Percentiles rank a stretch among this genome's conserved stretches.
phyloP scores from a whole-genome alignment of 2,888 invertebrate genomes.

The Nasonovia ribisnigri region DNA sequence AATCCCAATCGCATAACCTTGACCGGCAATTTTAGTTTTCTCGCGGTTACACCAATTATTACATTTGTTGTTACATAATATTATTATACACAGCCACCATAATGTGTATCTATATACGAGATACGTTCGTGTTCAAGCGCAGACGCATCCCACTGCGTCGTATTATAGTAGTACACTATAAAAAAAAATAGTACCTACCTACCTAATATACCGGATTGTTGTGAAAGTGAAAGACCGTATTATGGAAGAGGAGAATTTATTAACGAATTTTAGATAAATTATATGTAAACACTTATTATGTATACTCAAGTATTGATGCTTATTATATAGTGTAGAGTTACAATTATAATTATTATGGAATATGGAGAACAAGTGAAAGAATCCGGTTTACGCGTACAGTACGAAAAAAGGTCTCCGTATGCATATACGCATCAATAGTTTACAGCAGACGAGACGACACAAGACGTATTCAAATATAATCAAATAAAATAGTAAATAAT shows the following conservation, averaged over 20 bases:
- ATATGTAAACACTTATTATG: not conserved
- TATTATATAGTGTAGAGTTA: not conserved
- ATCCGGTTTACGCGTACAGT: slow-evolving; percentile 1
- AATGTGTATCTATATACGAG: not conserved
- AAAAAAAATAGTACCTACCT: too few species aligned
- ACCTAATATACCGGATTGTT: slow-evolving; percentile 49
- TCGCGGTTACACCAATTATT: slow-evolving; percentile 60
- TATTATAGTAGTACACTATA: not conserved
- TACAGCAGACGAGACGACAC: not conserved
- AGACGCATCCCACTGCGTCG: slow-evolving; percentile 40
- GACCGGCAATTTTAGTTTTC: slow-evolving; percentile 57
- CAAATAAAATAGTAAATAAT: not conserved
- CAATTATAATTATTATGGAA: not conserved
- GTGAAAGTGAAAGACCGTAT: slow-evolving; percentile 58
- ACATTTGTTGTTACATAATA: slow-evolving; percentile 57
- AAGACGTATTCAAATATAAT: not conserved
- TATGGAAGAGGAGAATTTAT: slow-evolving; percentile 22
- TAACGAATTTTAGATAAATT: not conserved
- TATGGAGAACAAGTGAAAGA: not conserved
- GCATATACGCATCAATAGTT: not conserved
- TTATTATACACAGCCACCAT: not conserved
- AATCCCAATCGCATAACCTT: slow-evolving; percentile 55
- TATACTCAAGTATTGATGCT: not conserved
- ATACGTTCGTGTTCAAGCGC: slow-evolving; percentile 33
- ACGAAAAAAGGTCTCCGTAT: not conserved